Percentiles rank a stretch among this genome's conserved stretches.
phyloP scores from a whole-genome alignment of 2,797 vertebrate species.

The Halcyon smyrnensis region DNA sequence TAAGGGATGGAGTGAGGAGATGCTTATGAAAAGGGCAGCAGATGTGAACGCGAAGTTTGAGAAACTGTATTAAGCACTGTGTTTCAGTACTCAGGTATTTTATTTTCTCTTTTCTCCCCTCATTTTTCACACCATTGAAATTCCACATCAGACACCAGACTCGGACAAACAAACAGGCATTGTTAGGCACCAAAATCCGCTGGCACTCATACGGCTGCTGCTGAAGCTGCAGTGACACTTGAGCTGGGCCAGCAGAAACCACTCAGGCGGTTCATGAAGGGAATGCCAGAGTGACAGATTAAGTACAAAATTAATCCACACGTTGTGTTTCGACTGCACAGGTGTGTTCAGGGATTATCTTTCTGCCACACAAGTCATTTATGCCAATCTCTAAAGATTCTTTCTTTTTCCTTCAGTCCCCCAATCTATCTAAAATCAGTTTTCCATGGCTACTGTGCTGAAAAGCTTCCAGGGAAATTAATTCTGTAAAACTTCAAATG shows the following conservation, averaged over 20 bases:
- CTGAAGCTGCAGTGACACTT: slow-evolving; percentile 59
- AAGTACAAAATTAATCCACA: slow-evolving; percentile 63
- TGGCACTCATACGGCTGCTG: neutral
- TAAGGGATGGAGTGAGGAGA: neutral
- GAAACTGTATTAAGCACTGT: neutral
- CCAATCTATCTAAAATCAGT: neutral
- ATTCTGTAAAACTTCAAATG: neutral
- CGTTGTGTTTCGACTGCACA: slow-evolving; percentile 63
- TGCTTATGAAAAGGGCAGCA: neutral
- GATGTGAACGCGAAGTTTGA: neutral
- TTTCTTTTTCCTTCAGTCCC: slow-evolving; percentile 18
- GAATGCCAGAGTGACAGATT: slow-evolving; percentile 69
- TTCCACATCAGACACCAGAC: slow-evolving; percentile 58
- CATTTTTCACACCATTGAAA: slow-evolving; percentile 69
- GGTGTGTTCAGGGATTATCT: slow-evolving; percentile 78
- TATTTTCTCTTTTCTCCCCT: neutral
- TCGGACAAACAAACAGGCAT: slow-evolving; percentile 67
- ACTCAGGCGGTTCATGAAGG: slow-evolving; percentile 5
- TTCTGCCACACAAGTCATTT: slow-evolving; percentile 62
- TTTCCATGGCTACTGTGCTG: neutral
- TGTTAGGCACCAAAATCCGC: slow-evolving; percentile 35
- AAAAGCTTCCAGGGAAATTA: neutral
- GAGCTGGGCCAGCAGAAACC: slow-evolving; percentile 51
- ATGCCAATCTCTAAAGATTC: slow-evolving; percentile 28
- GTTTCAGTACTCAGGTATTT: neutral